Conservation (phyloP, 2,888 invertebrate species). For the Cryptus viduatorius region DNA sequence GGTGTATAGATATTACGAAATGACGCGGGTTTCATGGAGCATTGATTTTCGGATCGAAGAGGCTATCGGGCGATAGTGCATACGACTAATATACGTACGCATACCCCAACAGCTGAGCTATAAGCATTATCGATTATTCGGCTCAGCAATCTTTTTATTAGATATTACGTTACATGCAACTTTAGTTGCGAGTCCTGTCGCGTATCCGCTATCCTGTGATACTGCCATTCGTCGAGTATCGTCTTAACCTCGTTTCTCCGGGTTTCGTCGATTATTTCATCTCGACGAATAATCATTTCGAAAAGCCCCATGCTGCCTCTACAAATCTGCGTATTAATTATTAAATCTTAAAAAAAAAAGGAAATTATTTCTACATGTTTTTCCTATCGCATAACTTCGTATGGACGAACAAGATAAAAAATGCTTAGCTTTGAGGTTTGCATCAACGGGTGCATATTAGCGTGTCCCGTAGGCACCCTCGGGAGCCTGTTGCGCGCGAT, state of each 20-base stretch:
- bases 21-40: constrained; percentile 44
- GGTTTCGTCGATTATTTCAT: too few relatives aligned
- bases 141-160: constrained; percentile 6
- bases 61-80: constrained; percentile 38
- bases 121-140: constrained; percentile 38
- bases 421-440: neutral
- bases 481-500: constrained; percentile 63
- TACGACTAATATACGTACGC: constrained; percentile 28
- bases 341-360: too few relatives aligned
- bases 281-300: too few relatives aligned
- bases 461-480: constrained; percentile 14
- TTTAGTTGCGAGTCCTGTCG: neutral
- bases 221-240: too few relatives aligned
- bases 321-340: too few relatives aligned
- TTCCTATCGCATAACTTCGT: neutral
- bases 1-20: constrained; percentile 46
- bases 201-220: too few relatives aligned
- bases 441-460: constrained; percentile 33
- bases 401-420: constrained; percentile 10
- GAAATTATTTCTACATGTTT: neutral
- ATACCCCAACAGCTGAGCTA: constrained; percentile 35
- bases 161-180: constrained; percentile 2
- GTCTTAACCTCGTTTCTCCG: too few relatives aligned
- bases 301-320: too few relatives aligned
- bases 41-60: constrained; percentile 66